phyloP scores from a whole-genome alignment of 1,140 invertebrate species.

The Diorhabda carinulata region DNA sequence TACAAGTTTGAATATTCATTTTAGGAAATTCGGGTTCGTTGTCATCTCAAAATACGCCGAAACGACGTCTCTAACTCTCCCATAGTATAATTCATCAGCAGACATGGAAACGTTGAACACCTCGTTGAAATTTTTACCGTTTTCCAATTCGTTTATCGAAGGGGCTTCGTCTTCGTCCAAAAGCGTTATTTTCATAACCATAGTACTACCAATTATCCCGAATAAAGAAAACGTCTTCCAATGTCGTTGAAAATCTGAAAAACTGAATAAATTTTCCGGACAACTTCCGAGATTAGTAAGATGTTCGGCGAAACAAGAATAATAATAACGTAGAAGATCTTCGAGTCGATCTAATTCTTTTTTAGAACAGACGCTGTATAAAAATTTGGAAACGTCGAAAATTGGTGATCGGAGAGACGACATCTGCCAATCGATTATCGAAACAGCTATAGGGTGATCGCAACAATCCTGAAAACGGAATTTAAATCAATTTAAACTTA shows the following conservation, averaged over 20 bases:
- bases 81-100: too few relatives aligned
- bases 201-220: conserved; percentile 37
- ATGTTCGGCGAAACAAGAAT: conserved; percentile 47
- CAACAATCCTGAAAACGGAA: too few relatives aligned
- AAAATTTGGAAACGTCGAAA: conserved; percentile 54
- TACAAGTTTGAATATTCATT: too few relatives aligned
- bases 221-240: conserved; percentile 43
- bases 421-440: conserved; percentile 55
- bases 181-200: conserved; percentile 6
- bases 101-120: too few relatives aligned
- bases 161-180: too few relatives aligned
- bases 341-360: conserved; percentile 51
- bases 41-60: too few relatives aligned
- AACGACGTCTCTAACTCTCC: too few relatives aligned
- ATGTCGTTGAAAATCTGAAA: conserved; percentile 46
- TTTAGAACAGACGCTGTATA: conserved; percentile 53
- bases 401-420: conserved; percentile 53
- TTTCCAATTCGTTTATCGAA: too few relatives aligned
- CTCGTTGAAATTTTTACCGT: too few relatives aligned
- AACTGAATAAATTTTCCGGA: conserved; percentile 48
- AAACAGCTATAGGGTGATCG: conserved; percentile 42
- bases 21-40: too few relatives aligned
- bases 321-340: conserved; percentile 52
- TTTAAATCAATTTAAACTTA: too few relatives aligned
- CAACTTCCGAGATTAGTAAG: conserved; percentile 42